A percentile compares a stretch with the other conserved stretches of the same genome.
phyloP scores from a whole-genome alignment of 2,113 vertebrate genomes.

The Nasalis larvatus region DNA sequence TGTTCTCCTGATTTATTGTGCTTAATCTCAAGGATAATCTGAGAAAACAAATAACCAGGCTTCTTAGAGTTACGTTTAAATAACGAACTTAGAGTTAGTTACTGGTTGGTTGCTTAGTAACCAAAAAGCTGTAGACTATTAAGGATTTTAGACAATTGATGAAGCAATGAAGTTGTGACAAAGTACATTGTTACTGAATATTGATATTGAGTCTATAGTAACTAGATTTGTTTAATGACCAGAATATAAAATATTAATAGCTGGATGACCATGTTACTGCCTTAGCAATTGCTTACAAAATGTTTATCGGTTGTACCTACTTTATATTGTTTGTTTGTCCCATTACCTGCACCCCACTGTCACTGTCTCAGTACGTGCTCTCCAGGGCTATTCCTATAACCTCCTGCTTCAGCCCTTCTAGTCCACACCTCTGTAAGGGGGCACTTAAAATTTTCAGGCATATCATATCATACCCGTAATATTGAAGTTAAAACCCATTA shows the following conservation, averaged over 20 bases:
- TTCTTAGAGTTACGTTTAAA: not conserved
- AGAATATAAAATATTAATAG: not conserved
- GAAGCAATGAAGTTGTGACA: not conserved
- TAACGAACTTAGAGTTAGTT: not conserved
- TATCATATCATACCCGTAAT: not conserved
- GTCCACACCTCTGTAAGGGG: not conserved
- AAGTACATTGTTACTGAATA: not conserved
- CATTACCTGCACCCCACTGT: not conserved
- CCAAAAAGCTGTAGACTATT: not conserved
- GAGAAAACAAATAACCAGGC: not conserved
- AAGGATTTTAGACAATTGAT: not conserved
- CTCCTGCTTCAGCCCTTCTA: not conserved
- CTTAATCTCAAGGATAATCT: not conserved
- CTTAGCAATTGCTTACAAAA: not conserved
- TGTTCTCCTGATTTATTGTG: not conserved
- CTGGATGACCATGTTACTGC: not conserved
- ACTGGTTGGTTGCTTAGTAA: not conserved
- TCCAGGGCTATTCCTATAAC: not conserved
- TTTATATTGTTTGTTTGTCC: not conserved
- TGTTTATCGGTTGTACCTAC: not conserved
- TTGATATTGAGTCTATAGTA: not conserved
- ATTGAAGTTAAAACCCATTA: not conserved
- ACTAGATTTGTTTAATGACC: not conserved
- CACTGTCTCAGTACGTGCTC: not conserved
- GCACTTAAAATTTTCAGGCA: not conserved